Base-by-base conservation (phyloP, 30 jellyfish, hydroid and myxozoan genomes). In the Aurelia aurita region DNA sequence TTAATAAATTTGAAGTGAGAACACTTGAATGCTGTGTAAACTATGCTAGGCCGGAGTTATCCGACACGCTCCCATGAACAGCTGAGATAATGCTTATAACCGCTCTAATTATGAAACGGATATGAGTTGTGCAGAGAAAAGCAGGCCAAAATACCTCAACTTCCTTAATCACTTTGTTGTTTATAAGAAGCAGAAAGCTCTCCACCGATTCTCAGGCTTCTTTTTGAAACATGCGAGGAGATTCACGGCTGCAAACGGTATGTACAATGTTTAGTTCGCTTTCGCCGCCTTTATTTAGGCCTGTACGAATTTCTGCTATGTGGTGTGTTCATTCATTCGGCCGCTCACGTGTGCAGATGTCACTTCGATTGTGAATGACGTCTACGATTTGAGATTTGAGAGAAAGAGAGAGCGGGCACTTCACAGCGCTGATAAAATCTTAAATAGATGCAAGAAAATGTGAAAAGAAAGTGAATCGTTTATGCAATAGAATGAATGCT, bases 91-190 rank as follows among this genome's bases (percentile, higher is more conserved):
- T 69, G 87, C 87, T 83, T 69, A 70, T 68, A 83, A 83, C 93
- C 93, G 85, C 93, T 83, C 68, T 83, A 83, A 83, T 83, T 83
- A 83, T 70, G 60, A 69, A 83, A 70, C 93, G 93, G 93, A 83
- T 83, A 59, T 83, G 93, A 83, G 80, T 83, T 83, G 80, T 47
- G 87, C 80, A 53, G 70, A 22, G 77, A 49, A 76, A 76, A 76
- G 66, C 77, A 70, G 87, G 87, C 81, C 80, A 83, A 49, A 80
- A 87, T 87, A 87, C 90, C 96, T 63, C 28, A 77, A 87, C 96
- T 87, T 87, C 96, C 96, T 87, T 58, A 72, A 77, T 87, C 96
- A 77, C 88, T 77, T 70, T 76, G 85, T 72, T 87, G 80, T 87
- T 78, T 87, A 75, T 87, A 87, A 87, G 77, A 77, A 74, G 64